Conservation (phyloP, 2,888 invertebrate species). For the Cheilosia soror region DNA sequence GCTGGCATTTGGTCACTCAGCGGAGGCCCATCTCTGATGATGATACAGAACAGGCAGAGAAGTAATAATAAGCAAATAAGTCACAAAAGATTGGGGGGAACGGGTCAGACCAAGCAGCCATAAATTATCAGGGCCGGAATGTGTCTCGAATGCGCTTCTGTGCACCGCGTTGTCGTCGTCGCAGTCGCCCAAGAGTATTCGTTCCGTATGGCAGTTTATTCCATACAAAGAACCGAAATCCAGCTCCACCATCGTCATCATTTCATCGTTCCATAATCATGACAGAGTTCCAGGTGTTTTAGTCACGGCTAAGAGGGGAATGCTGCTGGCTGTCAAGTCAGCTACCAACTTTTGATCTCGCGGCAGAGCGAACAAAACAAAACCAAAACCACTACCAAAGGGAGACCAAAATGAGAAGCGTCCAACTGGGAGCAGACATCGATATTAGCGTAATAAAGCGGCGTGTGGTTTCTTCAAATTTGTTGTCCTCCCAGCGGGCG, state of each 20-base stretch:
- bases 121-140: conserved; percentile 75
- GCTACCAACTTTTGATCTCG: conserved; percentile 43
- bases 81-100: conserved; percentile 63
- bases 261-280: conserved; percentile 75
- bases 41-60: conserved; percentile 57
- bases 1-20: conserved; percentile 66
- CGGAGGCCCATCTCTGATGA: conserved; percentile 53
- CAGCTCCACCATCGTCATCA: conserved; percentile 53
- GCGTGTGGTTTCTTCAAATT: conserved; percentile 75
- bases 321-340: conserved; percentile 31
- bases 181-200: conserved; percentile 60
- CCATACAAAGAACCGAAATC: conserved; percentile 57
- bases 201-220: conserved; percentile 72
- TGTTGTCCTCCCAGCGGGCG: conserved; percentile 74
- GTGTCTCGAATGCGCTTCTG: conserved; percentile 76
- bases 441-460: conserved; percentile 75
- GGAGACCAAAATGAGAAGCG: conserved; percentile 51
- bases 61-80: conserved; percentile 75
- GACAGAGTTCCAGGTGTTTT: conserved; percentile 76
- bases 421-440: conserved; percentile 71
- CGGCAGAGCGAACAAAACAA: conserved; percentile 43
- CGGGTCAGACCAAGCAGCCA: conserved; percentile 13
- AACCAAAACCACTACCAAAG: conserved; percentile 27
- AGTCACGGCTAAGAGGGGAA: conserved; percentile 56
- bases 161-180: conserved; percentile 73